Percentiles rank a stretch among this genome's conserved stretches.
Conservation (phyloP, 23 tunicate species). For the Styela clava region DNA sequence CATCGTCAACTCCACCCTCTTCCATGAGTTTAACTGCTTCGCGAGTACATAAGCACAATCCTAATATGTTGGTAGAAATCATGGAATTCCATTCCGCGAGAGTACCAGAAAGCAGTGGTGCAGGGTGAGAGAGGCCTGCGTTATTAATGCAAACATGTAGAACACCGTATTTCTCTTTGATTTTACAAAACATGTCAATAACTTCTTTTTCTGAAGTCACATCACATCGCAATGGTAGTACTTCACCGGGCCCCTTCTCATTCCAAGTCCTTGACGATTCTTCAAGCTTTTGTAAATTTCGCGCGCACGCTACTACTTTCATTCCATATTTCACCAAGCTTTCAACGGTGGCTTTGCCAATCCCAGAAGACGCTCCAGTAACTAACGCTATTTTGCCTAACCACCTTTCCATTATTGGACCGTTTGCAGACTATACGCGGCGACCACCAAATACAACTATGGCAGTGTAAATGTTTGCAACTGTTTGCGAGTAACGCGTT, state of each 20-base stretch:
- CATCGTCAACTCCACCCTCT: slow-evolving; percentile 44
- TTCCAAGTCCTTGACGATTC: not conserved
- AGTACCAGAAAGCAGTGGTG: slow-evolving; percentile 1
- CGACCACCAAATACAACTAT: no score
- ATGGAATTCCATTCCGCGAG: slow-evolving; percentile 37
- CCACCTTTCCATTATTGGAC: not conserved
- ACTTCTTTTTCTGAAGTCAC: not conserved
- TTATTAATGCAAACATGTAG: slow-evolving; percentile 3
- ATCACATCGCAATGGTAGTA: not conserved
- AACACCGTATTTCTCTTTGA: not conserved
- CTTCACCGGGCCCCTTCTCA: not conserved
- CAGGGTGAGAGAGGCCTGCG: slow-evolving; percentile 4
- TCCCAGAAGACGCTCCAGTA: slow-evolving; percentile 6
- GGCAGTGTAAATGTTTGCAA: no score
- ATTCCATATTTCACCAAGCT: not conserved
- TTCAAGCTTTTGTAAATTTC: not conserved
- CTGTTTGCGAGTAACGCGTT: no score
- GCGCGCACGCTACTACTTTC: slow-evolving; percentile 4
- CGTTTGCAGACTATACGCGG: no score
- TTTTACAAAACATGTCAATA: not conserved
- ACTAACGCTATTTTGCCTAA: slow-evolving; percentile 10
- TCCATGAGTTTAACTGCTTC: slow-evolving; percentile 55
- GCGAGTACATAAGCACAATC: slow-evolving; percentile 39
- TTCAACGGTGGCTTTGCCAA: not conserved
- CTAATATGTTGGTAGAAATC: slow-evolving; percentile 55